Percentiles rank a stretch among this genome's conserved stretches.
phyloP scores from a whole-genome alignment of 2,888 invertebrate genomes.

The Drosophila buzzatii region DNA sequence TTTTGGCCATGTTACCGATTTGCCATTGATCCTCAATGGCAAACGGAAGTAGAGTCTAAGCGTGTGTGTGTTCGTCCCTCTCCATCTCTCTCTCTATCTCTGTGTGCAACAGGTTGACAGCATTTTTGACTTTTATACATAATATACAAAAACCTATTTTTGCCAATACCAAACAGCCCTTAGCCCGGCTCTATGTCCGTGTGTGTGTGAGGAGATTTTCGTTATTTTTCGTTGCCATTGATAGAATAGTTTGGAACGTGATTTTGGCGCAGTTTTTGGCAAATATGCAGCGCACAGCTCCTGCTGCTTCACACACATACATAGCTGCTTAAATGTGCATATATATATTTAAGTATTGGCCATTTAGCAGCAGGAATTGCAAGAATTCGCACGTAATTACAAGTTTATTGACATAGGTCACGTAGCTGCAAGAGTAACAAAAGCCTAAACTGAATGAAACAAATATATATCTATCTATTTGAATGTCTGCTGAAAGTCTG shows the following conservation, averaged over 20 bases:
- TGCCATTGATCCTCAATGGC: constrained; percentile 62
- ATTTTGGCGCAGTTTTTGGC: constrained; percentile 79
- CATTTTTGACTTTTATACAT: constrained; percentile 74
- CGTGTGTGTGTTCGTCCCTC: constrained; percentile 17
- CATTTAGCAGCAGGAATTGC: constrained; percentile 23
- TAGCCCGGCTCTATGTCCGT: neutral
- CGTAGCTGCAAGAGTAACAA: constrained; percentile 47
- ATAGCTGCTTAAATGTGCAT: neutral
- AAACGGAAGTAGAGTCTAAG: constrained; percentile 43
- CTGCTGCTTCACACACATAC: constrained; percentile 57
- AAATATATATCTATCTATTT: neutral
- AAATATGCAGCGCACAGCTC: constrained; percentile 59
- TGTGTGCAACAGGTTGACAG: constrained; percentile 73
- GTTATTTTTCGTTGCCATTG: constrained; percentile 61
- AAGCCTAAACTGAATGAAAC: constrained; percentile 36
- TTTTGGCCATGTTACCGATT: constrained; percentile 71
- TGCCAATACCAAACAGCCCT: constrained; percentile 34
- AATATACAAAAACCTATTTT: constrained; percentile 38
- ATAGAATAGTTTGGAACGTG: constrained; percentile 81
- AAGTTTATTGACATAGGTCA: constrained; percentile 77
- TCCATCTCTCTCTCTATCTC: too few relatives aligned
- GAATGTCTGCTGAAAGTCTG: constrained; percentile 1
- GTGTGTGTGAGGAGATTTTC: constrained; percentile 10
- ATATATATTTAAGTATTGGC: constrained; percentile 16
- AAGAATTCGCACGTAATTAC: constrained; percentile 73